Evolutionary conservation across 2,113 vertebrate genomes (phyloP), one percentile per base, ranked within the genome.

Genomic region (Gavia stellata): DNA sequence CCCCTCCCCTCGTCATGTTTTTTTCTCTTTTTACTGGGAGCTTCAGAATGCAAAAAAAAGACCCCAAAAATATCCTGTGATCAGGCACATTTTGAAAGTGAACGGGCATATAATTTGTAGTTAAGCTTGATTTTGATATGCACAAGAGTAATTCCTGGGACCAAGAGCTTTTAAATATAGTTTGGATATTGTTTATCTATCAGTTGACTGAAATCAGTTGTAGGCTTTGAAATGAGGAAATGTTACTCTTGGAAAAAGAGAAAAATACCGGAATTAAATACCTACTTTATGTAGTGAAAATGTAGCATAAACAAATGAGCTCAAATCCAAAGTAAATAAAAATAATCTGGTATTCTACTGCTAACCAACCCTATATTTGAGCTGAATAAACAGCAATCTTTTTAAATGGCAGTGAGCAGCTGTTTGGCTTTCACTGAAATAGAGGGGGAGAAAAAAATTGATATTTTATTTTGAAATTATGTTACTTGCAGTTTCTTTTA

Each of bases 401-500:
- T 82, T 86, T 0, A 7, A 70, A 34, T 44, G 1, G 40, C 31
- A 52, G 1, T 40, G 14, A 81, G 5, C 26, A 28, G 25, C 10
- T 49, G 4, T 53, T 90, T 73, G 45, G 9, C 53, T 85, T 72
- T 71, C 47, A 34, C 11, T 74, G 70, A 72, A 58, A 19, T 13
- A 38, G 18, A 31, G 14, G 4, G 7, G 5, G 6, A 63, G 23
- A 55, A 63, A 65, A 58, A 33, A 7, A 13, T 36, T 72, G 24
- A 5, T 75, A 34, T 56, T 92, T 86, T 73, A n/a, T 61, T 81
- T 83, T 81, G 14, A 42, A 92, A 47, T 58, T 52, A 50, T 45
- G 10, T 55, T 71, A 81, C 25, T 66, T 14, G 78, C 14, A 3
- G 0, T 50, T 70, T 53, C 45, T 84, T 87, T 72, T 23, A 74